These are phyloP conservation scores for Caradrina clavipalpis DNA, from an alignment of 2,888 invertebrate species.

Conservation along the genomic window DNA sequence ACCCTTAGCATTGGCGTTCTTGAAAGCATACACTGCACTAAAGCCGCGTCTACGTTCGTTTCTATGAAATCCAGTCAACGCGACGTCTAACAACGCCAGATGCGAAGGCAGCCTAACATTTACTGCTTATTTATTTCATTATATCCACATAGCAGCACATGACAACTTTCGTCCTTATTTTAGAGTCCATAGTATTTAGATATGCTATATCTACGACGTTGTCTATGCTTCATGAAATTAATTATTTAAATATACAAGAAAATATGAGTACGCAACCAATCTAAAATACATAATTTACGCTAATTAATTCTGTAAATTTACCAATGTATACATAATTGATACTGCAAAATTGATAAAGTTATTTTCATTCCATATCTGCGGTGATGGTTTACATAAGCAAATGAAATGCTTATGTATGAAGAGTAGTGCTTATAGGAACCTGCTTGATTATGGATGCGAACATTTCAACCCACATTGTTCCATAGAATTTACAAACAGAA, in stretches of 20 bases:
- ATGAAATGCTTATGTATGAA: slow-evolving; percentile 40
- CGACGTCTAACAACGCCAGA: slow-evolving; percentile 4
- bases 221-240: background rate
- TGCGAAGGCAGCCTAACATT: slow-evolving; percentile 1
- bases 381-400: slow-evolving; percentile 24
- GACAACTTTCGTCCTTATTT: slow-evolving; percentile 7
- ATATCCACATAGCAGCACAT: slow-evolving; percentile 7
- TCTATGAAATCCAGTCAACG: background rate
- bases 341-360: slow-evolving; percentile 19
- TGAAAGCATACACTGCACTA: background rate
- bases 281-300: slow-evolving; percentile 17
- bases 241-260: background rate
- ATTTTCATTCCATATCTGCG: slow-evolving; percentile 29
- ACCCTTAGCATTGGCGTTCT: slow-evolving; percentile 1
- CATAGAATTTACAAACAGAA: slow-evolving; percentile 61
- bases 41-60: background rate
- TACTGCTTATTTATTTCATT: slow-evolving; percentile 19
- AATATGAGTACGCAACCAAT: slow-evolving; percentile 17
- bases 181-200: background rate
- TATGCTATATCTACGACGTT: background rate
- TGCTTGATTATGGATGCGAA: slow-evolving; percentile 41
- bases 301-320: slow-evolving; percentile 18
- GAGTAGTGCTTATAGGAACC: slow-evolving; percentile 37
- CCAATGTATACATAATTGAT: slow-evolving; percentile 2
- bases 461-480: slow-evolving; percentile 54